These are phyloP conservation scores for Leucania comma DNA, from an alignment of 2,888 invertebrate species.

Conservation along the genomic window DNA sequence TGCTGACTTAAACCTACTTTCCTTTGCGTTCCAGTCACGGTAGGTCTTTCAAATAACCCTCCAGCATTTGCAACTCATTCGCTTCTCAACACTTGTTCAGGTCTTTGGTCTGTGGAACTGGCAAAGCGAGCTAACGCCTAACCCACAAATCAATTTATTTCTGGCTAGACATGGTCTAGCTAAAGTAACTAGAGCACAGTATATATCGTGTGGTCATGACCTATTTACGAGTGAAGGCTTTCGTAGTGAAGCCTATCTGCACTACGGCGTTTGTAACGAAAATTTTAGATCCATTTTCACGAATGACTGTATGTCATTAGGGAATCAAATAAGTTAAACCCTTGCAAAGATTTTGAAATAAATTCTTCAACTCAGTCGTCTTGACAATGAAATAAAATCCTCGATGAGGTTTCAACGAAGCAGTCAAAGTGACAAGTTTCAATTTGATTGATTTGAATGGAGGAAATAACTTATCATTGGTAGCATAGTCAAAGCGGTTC, in stretches of 20 bases:
- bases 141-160: background rate
- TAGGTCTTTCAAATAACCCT: no score
- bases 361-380: background rate
- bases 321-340: background rate
- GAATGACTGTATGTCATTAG: background rate
- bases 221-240: conserved; percentile 3
- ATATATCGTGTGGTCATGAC: conserved; percentile 21
- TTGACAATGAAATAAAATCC: background rate
- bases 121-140: background rate
- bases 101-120: no score
- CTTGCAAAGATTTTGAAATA: background rate
- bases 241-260: background rate
- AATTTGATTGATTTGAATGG: no score
- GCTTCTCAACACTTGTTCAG: no score
- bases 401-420: no score
- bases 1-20: no score
- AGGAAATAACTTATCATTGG: no score
- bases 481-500: no score
- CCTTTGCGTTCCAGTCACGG: no score
- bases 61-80: no score
- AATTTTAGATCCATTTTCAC: background rate
- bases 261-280: background rate
- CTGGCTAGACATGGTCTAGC: background rate
- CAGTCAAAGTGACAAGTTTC: no score
- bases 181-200: background rate